A percentile compares a stretch with the other conserved stretches of the same genome.
These are phyloP conservation scores for Frankliniella intonsa DNA, from an alignment of 2,888 invertebrate species.

Conservation along the genomic window DNA sequence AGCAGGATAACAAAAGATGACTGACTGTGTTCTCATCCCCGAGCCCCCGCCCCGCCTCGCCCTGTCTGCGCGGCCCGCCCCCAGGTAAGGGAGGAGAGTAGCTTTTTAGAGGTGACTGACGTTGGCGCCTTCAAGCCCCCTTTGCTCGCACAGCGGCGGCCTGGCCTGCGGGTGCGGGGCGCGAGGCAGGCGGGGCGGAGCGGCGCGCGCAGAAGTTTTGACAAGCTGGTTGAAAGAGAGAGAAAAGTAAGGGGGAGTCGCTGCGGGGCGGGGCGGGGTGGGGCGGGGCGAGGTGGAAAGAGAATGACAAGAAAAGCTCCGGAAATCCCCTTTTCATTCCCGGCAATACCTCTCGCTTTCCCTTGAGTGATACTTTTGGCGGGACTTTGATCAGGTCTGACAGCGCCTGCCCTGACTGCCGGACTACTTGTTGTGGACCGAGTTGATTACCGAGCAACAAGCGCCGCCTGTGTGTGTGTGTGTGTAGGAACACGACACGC, in stretches of 20 bases:
- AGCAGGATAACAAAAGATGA: not conserved
- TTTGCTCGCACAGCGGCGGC: no score
- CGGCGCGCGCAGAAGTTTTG: not conserved
- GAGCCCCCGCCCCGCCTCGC: not conserved
- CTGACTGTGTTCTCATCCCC: not conserved
- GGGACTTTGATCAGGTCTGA: no score
- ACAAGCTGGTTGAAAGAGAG: conserved; percentile 10
- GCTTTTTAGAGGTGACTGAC: not conserved
- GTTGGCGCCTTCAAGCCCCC: not conserved
- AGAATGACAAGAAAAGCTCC: not conserved
- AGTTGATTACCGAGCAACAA: no score
- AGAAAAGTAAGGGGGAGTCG: not conserved
- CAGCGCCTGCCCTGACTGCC: no score
- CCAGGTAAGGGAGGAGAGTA: not conserved
- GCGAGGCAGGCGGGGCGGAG: no score
- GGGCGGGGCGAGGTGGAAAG: not conserved
- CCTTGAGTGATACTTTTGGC: no score
- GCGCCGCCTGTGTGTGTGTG: no score
- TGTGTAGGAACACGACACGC: no score
- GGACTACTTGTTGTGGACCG: no score
- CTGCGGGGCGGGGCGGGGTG: no score
- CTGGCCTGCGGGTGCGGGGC: no score
- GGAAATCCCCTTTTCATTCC: not conserved
- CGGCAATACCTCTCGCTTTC: no score
- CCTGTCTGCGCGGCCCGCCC: not conserved